Conservation (phyloP, 1,140 invertebrate genomes). For the Achroia grisella region DNA sequence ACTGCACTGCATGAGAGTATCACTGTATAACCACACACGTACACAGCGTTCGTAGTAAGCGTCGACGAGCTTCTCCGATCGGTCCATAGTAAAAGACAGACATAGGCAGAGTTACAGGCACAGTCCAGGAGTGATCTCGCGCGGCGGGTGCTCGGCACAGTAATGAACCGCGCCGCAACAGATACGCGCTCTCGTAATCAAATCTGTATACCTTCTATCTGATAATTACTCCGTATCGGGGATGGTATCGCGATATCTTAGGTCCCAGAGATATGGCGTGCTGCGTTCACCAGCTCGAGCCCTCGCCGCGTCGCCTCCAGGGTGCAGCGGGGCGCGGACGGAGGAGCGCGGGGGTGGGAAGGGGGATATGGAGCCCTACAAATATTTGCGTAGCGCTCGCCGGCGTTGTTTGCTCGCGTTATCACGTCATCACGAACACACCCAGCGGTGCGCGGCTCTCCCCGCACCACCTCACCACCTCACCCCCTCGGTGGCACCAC, state of each 20-base stretch:
- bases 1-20: neutral
- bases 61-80: neutral
- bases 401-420: conserved; percentile 42
- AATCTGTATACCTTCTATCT: conserved; percentile 62
- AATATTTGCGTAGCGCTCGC: conserved; percentile 43
- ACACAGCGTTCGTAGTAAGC: neutral
- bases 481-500: neutral
- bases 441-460: conserved; percentile 20
- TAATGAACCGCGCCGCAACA: conserved; percentile 32
- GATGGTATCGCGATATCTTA: conserved; percentile 56
- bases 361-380: conserved; percentile 27
- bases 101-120: neutral
- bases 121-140: neutral
- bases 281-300: neutral
- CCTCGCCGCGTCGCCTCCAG: too few species aligned
- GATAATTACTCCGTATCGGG: conserved; percentile 62
- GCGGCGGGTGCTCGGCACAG: conserved; percentile 12
- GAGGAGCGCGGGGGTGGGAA: conserved; percentile 7
- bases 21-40: neutral
- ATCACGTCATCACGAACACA: conserved; percentile 47
- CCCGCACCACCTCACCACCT: neutral
- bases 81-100: neutral
- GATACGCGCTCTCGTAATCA: conserved; percentile 58
- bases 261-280: conserved; percentile 28
- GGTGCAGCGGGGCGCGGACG: neutral